Evolutionary conservation across 2,113 vertebrate species (phyloP).

Genomic region (Ancistrus triradiatus): DNA sequence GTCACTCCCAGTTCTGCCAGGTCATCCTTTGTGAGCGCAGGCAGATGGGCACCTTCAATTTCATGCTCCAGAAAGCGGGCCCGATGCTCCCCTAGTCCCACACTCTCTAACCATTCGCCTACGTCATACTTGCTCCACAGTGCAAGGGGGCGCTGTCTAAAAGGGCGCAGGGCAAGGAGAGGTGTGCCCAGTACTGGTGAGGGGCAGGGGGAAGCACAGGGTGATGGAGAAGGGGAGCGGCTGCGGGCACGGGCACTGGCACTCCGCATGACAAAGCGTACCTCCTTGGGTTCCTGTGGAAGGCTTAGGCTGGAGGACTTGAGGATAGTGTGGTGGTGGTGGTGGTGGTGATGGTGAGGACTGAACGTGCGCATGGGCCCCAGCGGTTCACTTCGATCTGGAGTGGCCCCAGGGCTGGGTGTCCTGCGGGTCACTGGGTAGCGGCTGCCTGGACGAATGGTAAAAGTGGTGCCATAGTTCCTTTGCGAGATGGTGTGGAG

Average conservation of each 20-base stretch:
- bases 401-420: slow-evolving; percentile 87
- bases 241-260: slow-evolving; percentile 91
- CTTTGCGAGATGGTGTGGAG: slow-evolving; percentile 96
- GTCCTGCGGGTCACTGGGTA: slow-evolving; percentile 90
- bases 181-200: slow-evolving; percentile 78
- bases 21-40: slow-evolving; percentile 96
- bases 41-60: slow-evolving; percentile 94
- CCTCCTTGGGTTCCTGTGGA: slow-evolving; percentile 95
- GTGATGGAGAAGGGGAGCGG: slow-evolving; percentile 87
- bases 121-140: slow-evolving; percentile 97
- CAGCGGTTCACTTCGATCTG: slow-evolving; percentile 77
- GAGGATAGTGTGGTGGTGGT: slow-evolving; percentile 81
- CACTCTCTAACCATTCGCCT: slow-evolving; percentile 97
- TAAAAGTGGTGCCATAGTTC: slow-evolving; percentile 86
- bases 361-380: slow-evolving; percentile 49
- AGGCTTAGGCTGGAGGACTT: slow-evolving; percentile 97
- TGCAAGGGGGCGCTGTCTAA: slow-evolving; percentile 91
- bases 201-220: slow-evolving; percentile 78
- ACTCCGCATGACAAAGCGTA: slow-evolving; percentile 93
- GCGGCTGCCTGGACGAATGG: slow-evolving; percentile 88
- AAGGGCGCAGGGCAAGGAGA: slow-evolving; percentile 82
- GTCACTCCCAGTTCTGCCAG: slow-evolving; percentile 96
- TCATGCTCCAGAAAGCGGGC: slow-evolving; percentile 96
- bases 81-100: slow-evolving; percentile 93
- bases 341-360: slow-evolving; percentile 49